phyloP scores from a whole-genome alignment of 2,113 vertebrate genomes.

The Sprattus sprattus region DNA sequence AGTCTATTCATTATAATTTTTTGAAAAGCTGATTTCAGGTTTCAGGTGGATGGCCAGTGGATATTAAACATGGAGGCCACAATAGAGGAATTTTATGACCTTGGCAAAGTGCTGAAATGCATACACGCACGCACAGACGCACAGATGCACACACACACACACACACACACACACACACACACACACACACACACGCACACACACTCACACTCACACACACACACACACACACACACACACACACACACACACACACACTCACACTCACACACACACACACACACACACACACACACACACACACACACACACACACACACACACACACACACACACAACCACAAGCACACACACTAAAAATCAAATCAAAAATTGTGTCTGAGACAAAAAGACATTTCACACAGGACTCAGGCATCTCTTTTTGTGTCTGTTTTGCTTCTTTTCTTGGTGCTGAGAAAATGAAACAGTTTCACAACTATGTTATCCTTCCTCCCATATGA shows the following conservation, averaged over 20 bases:
- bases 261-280: no score
- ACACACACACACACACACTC: background rate
- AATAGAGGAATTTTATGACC: background rate
- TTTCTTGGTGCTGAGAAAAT: background rate
- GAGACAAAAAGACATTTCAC: background rate
- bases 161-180: no score
- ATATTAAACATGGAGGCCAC: background rate
- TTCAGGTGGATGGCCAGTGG: background rate
- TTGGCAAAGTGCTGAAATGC: background rate
- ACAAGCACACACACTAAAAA: background rate
- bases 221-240: background rate
- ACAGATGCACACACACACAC: background rate
- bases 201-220: background rate
- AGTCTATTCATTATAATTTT: background rate
- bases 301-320: background rate
- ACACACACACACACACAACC: background rate
- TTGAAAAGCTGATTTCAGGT: background rate
- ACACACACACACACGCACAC: conserved; percentile 22
- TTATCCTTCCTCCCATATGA: background rate
- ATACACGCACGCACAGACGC: background rate
- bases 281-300: conserved; percentile 20
- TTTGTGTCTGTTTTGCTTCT: background rate
- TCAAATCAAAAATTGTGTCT: background rate
- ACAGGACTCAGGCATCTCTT: background rate
- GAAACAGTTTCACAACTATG: background rate